These are phyloP conservation scores for Nemopilema nomurai DNA, from an alignment of 30 jellyfish, hydroid and myxozoan species.

Conservation along the genomic window DNA sequence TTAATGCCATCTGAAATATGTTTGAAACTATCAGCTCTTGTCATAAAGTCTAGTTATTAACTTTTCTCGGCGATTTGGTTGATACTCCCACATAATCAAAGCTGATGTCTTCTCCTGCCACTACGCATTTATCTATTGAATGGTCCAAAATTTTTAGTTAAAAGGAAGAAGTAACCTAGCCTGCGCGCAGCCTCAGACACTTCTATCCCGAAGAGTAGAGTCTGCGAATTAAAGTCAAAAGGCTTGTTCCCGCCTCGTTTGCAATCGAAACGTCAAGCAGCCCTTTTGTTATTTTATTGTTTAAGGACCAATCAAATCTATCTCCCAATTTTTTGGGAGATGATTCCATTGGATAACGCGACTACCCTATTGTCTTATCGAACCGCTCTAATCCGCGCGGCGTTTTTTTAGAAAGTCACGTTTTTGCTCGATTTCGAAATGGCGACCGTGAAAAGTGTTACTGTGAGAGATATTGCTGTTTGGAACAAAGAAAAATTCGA, in stretches of 20 bases:
- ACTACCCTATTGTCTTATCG: neutral
- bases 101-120: no score
- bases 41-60: no score
- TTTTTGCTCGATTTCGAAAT: conserved; percentile 53
- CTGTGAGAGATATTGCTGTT: neutral
- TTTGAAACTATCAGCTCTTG: no score
- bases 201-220: neutral
- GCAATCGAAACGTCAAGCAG: neutral
- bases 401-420: conserved; percentile 8
- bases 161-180: no score
- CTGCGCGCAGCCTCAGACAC: neutral
- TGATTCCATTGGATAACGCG: neutral
- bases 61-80: no score
- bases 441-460: conserved; percentile 23
- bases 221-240: neutral
- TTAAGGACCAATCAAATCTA: neutral
- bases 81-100: no score
- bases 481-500: neutral
- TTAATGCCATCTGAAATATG: no score
- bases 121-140: no score
- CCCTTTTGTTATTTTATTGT: neutral
- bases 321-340: neutral
- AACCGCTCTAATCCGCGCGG: neutral
- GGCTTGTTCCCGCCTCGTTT: neutral
- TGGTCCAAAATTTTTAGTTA: no score